These are phyloP conservation scores for Polylopha cassiicola DNA, from an alignment of 2,888 invertebrate species.

Conservation along the genomic window DNA sequence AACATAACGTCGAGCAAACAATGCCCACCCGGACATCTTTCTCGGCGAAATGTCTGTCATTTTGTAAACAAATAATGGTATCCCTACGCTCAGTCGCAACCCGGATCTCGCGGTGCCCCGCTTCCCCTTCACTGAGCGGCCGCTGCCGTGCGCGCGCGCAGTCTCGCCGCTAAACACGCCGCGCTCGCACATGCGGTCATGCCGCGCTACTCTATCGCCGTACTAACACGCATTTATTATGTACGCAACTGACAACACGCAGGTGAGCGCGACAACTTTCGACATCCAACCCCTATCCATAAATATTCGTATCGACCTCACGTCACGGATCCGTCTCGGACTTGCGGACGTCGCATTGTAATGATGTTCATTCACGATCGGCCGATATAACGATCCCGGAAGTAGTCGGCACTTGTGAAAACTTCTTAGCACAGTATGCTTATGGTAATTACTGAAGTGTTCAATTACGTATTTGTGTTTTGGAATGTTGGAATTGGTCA, in stretches of 20 bases:
- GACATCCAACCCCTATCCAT: constrained; percentile 31
- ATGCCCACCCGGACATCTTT: constrained; percentile 21
- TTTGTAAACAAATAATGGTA: constrained; percentile 23
- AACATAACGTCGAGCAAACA: constrained; percentile 15
- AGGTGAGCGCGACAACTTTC: constrained; percentile 64
- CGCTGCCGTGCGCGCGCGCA: constrained; percentile 55
- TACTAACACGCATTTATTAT: constrained; percentile 60
- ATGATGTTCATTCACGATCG: constrained; percentile 64
- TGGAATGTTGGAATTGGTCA: constrained; percentile 28
- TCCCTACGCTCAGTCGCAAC: constrained; percentile 41
- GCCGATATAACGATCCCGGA: constrained; percentile 70
- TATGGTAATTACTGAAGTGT: constrained; percentile 66
- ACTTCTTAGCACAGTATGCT: constrained; percentile 59
- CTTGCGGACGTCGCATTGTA: constrained; percentile 50
- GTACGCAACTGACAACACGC: constrained; percentile 71
- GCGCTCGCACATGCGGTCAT: constrained; percentile 42
- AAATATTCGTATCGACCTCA: constrained; percentile 28
- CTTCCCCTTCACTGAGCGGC: constrained; percentile 72
- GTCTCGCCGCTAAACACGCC: constrained; percentile 64
- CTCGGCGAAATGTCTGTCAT: constrained; percentile 22
- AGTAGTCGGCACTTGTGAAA: constrained; percentile 65
- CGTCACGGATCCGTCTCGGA: constrained; percentile 34
- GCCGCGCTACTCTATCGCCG: constrained; percentile 54
- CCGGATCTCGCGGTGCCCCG: constrained; percentile 73
- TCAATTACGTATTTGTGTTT: constrained; percentile 42